Evolutionary conservation across 2,113 vertebrate genomes (phyloP), one percentile per base, ranked within the genome.

Genomic region (Eleginops maclovinus): DNA sequence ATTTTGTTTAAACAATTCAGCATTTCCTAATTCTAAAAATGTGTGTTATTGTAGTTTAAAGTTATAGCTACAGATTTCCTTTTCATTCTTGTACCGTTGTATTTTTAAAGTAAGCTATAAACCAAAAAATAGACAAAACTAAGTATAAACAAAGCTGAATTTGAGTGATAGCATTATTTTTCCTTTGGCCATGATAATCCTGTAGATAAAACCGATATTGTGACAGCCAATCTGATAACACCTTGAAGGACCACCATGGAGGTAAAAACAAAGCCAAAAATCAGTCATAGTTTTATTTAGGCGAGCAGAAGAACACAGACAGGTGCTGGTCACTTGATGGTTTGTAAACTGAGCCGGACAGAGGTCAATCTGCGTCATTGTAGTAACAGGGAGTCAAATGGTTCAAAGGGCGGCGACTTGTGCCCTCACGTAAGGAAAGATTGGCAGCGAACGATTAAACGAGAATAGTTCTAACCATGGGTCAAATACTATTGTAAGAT

Each of bases 261-360:
- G 54, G 46, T 53, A 49, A 65, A 43, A 77, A 61, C 58, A 79
- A 83, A 80, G 60, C 53, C 43, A 83, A 70, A 86, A 58, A 56
- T 72, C 67, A 6, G 40, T 60, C n/a, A 3, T n/a, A n/a, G 74
- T 67, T 77, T 78, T 81, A 78, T 87, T 82, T 79, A 72, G 75
- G 49, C 47, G 47, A 62, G 56, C 4, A 62, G 77, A 83, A 54
- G 62, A 83, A 80, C 50, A 55, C 82, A 51, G 68, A 79, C 87
- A 89, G 89, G 78, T 90, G 87, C 71, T 49, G 1, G 2, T 70
- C 58, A 13, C 11, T 44, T 46, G 31, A 58, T 61, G 62, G 44
- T 63, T 59, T 53, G 72, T 81, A 89, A 91, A 82, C 77, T 51
- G 81, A 89, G 79, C 56, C 70, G 62, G 41, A 21, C 19, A 21